Base-by-base conservation (phyloP, 2,113 vertebrate genomes). In the Istiophorus platypterus region DNA sequence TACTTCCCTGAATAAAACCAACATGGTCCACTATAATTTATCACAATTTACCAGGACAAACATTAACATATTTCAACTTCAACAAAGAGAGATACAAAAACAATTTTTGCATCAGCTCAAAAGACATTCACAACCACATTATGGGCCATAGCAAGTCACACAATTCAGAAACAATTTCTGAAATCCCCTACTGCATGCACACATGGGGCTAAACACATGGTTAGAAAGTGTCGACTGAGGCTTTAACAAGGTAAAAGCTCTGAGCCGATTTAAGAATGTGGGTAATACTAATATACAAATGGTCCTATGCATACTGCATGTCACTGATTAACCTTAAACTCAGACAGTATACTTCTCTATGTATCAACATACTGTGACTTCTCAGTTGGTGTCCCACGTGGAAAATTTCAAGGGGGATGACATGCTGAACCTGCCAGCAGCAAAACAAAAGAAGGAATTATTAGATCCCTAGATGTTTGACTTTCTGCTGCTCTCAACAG, bases 391-490 rank as follows among this genome's bases (percentile, higher is more conserved):
- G 41, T 10, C 51, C 52, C 65, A 31, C 12, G 24, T 27, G 27
- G n/a, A 22, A 39, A 54, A 42, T 41, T 62, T 76, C 69, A 18
- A 83, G 56, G 41, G 34, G 8, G 41, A 58, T 69, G 41, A 77
- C 12, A 47, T 66, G 41, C 58, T 72, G 56, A 57, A 76, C 20
- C 37, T 20, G 15, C 47, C 72, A 79, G 64, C n/a, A 85, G 73
- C 42, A 80, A 72, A 89, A 82, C 45, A 78, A 51, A 85, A 86
- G 72, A 78, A 57, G 62, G 88, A 89, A 86, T 90, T 86, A 80
- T 88, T 87, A 89, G 78, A 62, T 68, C 79, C 54, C 47, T 27
- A 22, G 80, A 85, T 56, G 80, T 91, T 91, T 86, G 58, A 90
- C 65, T 92, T 90, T 92, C 65, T 80, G 65, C 26, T 67, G 18